Evolutionary conservation across 2,113 vertebrate genomes (phyloP).

Genomic region (Pungitius pungitius): DNA sequence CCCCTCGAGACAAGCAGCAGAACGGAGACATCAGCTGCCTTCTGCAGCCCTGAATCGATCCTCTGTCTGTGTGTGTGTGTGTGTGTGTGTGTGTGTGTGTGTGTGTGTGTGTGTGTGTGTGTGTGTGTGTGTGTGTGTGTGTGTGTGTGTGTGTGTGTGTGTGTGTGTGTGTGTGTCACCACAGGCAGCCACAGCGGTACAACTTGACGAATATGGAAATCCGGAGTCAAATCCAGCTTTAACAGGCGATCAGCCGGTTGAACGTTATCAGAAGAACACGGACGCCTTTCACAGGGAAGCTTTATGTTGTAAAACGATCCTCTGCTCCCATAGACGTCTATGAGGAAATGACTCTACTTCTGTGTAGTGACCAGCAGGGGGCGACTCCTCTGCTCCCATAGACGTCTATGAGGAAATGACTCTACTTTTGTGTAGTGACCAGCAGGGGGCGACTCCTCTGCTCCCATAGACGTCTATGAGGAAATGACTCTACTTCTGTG

Average conservation of each 20-base stretch:
- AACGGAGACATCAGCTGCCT: constrained; percentile 62
- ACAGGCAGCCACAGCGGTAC: constrained; percentile 11
- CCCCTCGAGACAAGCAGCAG: constrained; percentile 56
- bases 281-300: background rate
- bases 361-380: too few relatives aligned
- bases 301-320: background rate
- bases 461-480: too few relatives aligned
- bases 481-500: too few relatives aligned
- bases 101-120: background rate
- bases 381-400: too few relatives aligned
- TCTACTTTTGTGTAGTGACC: too few relatives aligned
- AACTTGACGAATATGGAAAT: constrained; percentile 46
- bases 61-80: constrained; percentile 46
- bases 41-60: constrained; percentile 51
- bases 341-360: too few relatives aligned
- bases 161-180: background rate
- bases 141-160: constrained; percentile 11
- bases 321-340: too few relatives aligned
- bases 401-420: too few relatives aligned
- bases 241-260: background rate
- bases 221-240: constrained; percentile 17
- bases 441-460: too few relatives aligned
- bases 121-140: constrained; percentile 31
- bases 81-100: constrained; percentile 12
- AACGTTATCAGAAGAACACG: background rate